phyloP scores from a whole-genome alignment of 2,888 invertebrate genomes.

The Erannis defoliaria region DNA sequence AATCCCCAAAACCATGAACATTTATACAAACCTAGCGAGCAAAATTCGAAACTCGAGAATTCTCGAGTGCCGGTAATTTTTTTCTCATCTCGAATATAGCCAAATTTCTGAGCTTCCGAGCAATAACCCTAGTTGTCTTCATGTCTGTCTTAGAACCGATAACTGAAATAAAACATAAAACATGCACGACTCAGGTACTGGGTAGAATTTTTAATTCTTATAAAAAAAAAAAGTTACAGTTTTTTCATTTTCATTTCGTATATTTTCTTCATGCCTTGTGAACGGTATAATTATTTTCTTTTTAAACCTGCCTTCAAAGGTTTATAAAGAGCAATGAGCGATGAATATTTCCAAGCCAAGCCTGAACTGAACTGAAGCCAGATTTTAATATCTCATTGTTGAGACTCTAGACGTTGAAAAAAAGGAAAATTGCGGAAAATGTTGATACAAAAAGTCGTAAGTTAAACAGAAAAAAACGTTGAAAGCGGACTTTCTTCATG shows the following conservation, averaged over 20 bases:
- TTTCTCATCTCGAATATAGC: too few relatives aligned
- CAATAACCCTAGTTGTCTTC: too few relatives aligned
- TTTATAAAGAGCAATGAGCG: constrained; percentile 7
- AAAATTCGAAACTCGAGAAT: too few relatives aligned
- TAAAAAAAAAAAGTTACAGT: neutral
- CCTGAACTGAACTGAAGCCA: constrained; percentile 4
- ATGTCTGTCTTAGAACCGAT: too few relatives aligned
- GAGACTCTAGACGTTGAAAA: constrained; percentile 13
- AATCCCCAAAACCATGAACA: too few relatives aligned
- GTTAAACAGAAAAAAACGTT: constrained; percentile 4
- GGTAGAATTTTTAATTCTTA: neutral
- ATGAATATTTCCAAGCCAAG: constrained; percentile 7
- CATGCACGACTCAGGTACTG: too few relatives aligned
- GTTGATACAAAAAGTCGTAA: constrained; percentile 20
- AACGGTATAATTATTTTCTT: constrained; percentile 11
- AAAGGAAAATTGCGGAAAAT: constrained; percentile 26
- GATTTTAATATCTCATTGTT: constrained; percentile 35
- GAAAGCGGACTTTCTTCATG: constrained; percentile 6
- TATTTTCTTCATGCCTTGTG: neutral
- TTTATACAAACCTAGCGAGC: too few relatives aligned
- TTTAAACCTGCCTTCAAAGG: constrained; percentile 15
- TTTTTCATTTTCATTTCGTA: neutral
- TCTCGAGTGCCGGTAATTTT: too few relatives aligned
- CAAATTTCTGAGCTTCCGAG: too few relatives aligned
- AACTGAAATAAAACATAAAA: too few relatives aligned